Evolutionary conservation across 1,140 invertebrate genomes (phyloP).

Genomic region (Drosophila lacteicornis): DNA sequence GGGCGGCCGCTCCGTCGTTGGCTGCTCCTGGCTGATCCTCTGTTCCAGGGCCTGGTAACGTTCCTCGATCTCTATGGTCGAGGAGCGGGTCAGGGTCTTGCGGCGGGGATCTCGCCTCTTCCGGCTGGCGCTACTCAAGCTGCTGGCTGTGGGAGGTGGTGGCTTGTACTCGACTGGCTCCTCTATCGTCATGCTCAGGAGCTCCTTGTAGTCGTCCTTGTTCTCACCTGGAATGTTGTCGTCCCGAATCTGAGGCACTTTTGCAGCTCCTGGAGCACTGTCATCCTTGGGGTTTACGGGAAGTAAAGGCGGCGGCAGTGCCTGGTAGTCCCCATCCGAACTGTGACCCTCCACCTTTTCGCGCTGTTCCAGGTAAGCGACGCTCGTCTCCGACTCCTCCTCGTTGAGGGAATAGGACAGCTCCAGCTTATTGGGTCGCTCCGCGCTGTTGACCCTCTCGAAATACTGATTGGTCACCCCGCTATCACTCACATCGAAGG

Average conservation of each 20-base stretch:
- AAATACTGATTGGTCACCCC: slow-evolving; percentile 84
- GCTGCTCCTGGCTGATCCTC: slow-evolving; percentile 61
- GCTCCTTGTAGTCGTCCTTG: slow-evolving; percentile 71
- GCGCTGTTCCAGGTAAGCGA: slow-evolving; percentile 21
- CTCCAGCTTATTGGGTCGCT: slow-evolving; percentile 73
- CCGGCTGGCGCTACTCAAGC: slow-evolving; percentile 37
- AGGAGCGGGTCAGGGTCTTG: slow-evolving; percentile 68
- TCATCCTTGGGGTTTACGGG: neutral
- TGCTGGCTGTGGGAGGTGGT: slow-evolving; percentile 13
- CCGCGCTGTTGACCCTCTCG: slow-evolving; percentile 79
- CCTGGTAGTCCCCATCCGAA: slow-evolving; percentile 13
- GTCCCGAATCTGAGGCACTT: slow-evolving; percentile 55
- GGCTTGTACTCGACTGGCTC: neutral
- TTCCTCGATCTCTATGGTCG: slow-evolving; percentile 81
- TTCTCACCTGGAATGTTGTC: slow-evolving; percentile 75
- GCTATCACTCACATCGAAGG: slow-evolving; percentile 68
- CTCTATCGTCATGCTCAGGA: slow-evolving; percentile 74
- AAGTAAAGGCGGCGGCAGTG: neutral
- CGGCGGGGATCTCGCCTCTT: slow-evolving; percentile 74
- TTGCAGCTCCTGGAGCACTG: slow-evolving; percentile 1
- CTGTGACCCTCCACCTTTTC: slow-evolving; percentile 47
- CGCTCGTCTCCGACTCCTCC: slow-evolving; percentile 56
- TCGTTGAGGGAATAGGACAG: slow-evolving; percentile 73
- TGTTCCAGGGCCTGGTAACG: slow-evolving; percentile 71
- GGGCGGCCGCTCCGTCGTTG: slow-evolving; percentile 18